These are phyloP conservation scores for Acanthosepion pharaonis DNA, from an alignment of 2,888 invertebrate species.

Conservation along the genomic window DNA sequence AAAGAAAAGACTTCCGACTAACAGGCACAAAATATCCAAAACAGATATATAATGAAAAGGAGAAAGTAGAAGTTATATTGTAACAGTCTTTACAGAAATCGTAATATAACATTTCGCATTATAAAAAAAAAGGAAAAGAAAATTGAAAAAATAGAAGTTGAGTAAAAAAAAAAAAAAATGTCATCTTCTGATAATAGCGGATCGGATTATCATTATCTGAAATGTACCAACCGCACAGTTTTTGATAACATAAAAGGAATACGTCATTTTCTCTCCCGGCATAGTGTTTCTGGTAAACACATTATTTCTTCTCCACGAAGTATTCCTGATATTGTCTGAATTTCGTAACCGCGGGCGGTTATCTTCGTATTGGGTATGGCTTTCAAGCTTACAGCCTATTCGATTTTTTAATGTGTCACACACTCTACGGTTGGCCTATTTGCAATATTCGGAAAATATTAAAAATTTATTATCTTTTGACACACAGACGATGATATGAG, in stretches of 20 bases:
- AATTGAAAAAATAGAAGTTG: not conserved
- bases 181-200: not conserved
- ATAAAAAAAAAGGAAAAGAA: not conserved
- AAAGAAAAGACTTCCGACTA: not conserved
- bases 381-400: not conserved
- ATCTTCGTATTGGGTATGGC: constrained; percentile 8
- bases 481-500: not conserved
- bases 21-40: not conserved
- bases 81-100: not conserved
- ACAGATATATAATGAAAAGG: not conserved
- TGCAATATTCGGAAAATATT: not conserved
- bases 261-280: not conserved
- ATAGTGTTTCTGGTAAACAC: not conserved
- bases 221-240: constrained; percentile 20
- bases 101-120: not conserved
- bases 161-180: not conserved
- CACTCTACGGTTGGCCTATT: not conserved
- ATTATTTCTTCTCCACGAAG: not conserved
- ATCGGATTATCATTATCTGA: not conserved
- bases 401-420: not conserved
- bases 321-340: not conserved
- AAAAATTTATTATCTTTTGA: not conserved
- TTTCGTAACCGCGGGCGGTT: not conserved
- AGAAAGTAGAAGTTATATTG: not conserved
- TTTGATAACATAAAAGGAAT: constrained; percentile 23